Evolutionary conservation across 2,113 vertebrate genomes (phyloP), one percentile per base, ranked within the genome.

Genomic region (Chaetodon trifascialis): DNA sequence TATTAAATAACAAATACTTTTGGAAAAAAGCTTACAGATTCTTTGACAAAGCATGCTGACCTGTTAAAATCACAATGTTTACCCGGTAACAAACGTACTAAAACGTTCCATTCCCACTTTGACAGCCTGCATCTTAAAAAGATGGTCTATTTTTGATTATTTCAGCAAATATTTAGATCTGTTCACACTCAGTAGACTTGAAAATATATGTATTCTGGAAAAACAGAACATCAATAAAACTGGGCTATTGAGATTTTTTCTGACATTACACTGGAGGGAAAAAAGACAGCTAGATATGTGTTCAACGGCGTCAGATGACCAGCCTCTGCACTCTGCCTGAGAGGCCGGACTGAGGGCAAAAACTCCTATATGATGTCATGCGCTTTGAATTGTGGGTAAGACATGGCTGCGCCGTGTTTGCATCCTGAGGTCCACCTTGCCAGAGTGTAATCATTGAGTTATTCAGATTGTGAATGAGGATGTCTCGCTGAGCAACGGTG

Each of bases 351-450:
- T 19, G 51, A 52, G 89, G 83, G 30, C 1, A n/a, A n/a, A n/a
- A n/a, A n/a, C n/a, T n/a, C n/a, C n/a, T n/a, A n/a, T n/a, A n/a
- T n/a, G n/a, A n/a, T n/a, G 30, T 21, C 21, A 0, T 0, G 0
- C 69, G 62, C 88, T 44, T 23, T 62, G 90, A 38, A 66, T 85
- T 87, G 17, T 93, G 93, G 91, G 89, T 84, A 91, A 88, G 1
- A 86, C 15, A 93, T 93, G 93, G 72, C 93, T 62, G 91, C 90
- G 44, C 87, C 68, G 87, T 75, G 34, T 46, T 2, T 15, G 19
- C 54, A 49, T 47, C 16, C 21, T 1, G 34, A 51, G 14, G 47
- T 38, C 34, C 15, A 21, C 36, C 42, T 55, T 4, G 21, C 11
- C 0, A 21, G 12, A 68, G 44, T 58, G 40, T 8, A 4, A 42